A percentile compares a stretch with the other conserved stretches of the same genome.
phyloP scores from a whole-genome alignment of 92 coral and sea anemone species.

The Ricordea florida region DNA sequence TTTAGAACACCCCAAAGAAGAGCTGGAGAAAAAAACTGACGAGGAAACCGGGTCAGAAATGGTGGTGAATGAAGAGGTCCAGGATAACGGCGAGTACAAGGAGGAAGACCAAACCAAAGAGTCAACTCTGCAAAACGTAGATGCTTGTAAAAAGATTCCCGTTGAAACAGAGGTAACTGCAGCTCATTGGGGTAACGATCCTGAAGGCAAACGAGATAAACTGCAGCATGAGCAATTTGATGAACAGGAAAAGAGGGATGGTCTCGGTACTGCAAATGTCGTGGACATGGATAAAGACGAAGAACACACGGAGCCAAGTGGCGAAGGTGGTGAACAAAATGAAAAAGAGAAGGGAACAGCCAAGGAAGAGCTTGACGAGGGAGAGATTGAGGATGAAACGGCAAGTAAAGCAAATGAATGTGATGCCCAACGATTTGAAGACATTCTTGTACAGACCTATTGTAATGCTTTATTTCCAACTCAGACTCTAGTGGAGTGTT shows the following conservation, averaged over 20 bases:
- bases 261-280: background rate
- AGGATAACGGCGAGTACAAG: background rate
- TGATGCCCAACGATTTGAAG: background rate
- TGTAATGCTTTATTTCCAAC: conserved; percentile 82
- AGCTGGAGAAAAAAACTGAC: background rate
- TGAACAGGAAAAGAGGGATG: background rate
- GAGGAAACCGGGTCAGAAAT: background rate
- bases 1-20: background rate
- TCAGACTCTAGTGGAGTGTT: conserved; percentile 5
- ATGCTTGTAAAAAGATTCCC: too few species aligned
- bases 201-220: too few species aligned
- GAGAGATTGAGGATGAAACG: background rate
- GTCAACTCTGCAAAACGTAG: too few species aligned
- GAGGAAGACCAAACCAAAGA: background rate
- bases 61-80: background rate
- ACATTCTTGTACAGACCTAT: conserved; percentile 54
- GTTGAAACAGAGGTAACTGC: too few species aligned
- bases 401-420: background rate
- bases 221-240: too few species aligned
- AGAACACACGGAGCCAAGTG: background rate
- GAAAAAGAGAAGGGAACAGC: background rate
- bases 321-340: background rate
- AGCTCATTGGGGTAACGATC: too few species aligned
- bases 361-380: background rate
- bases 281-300: background rate